Evolutionary conservation across 2,888 invertebrate species (phyloP), one percentile per base, ranked within the genome.

Genomic region (Pogonocherus hispidulus): DNA sequence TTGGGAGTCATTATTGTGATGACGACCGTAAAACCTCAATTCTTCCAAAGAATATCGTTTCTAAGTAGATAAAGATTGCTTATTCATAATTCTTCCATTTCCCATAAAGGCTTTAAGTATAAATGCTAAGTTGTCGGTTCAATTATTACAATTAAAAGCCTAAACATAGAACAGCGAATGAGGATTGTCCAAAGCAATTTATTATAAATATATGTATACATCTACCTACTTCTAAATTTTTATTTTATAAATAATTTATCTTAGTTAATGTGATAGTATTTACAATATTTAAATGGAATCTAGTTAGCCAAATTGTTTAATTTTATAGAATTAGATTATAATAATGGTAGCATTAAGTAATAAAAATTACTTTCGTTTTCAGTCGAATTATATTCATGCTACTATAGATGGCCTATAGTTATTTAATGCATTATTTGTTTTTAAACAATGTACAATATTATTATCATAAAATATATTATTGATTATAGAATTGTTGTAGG

Each of bases 401-500:
- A 76, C 69, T 72, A 69, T 79, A 79, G 76, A 78, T 78, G 78
- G 75, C 76, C 77, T 78, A 77, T 75, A 74, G 74, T 72, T 67
- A 70, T 72, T 70, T 75, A 72, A 71, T 76, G 73, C 66, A 59
- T 71, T 71, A 74, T 75, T 70, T 73, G 71, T 76, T 74, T 71
- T 67, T 72, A 71, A 67, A 73, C 74, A 73, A 72, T 78, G 75
- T 76, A 74, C 73, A 79, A 71, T 74, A 76, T 75, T 70, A 74
- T 70, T 76, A 76, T 71, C 67, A 74, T 71, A 73, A 71, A 80
- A 72, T 72, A 74, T 78, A 79, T 78, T 76, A 77, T 79, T 80
- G 72, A 81, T 77, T 77, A 82, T 76, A 82, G 80, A 81, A 79
- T 82, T 84, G 84, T 84, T 84, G 83, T 84, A 83, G 84, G 84